Evolutionary conservation across 2,888 invertebrate genomes (phyloP).

Genomic region (Dryocosmus kuriphilus): DNA sequence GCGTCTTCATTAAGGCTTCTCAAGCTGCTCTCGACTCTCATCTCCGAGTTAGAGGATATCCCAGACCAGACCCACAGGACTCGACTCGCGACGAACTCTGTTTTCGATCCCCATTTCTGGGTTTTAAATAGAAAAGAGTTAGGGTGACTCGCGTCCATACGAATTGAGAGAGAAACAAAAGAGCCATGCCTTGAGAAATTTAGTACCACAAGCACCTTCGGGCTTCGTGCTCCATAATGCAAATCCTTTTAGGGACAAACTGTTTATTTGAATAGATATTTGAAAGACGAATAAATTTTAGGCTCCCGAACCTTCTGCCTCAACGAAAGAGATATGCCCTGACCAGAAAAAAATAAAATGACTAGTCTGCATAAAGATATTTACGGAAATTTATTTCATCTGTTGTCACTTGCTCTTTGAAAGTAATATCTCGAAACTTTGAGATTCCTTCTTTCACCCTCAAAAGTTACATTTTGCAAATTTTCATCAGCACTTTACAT

Average conservation of each 20-base stretch:
- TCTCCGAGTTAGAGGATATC: neutral
- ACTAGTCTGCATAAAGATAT: slow-evolving; percentile 5
- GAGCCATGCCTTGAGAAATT: slow-evolving; percentile 39
- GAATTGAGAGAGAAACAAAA: slow-evolving; percentile 38
- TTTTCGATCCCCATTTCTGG: slow-evolving; percentile 3
- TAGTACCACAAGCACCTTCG: slow-evolving; percentile 36
- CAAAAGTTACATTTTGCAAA: too few relatives aligned
- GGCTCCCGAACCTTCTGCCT: neutral
- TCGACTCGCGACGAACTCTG: slow-evolving; percentile 15
- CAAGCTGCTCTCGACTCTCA: slow-evolving; percentile 40
- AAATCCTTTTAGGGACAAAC: slow-evolving; percentile 37
- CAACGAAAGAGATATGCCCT: slow-evolving; percentile 32
- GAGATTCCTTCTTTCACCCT: neutral
- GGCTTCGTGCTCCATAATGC: slow-evolving; percentile 40
- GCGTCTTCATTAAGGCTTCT: slow-evolving; percentile 59
- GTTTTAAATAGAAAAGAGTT: slow-evolving; percentile 21
- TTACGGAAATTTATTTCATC: neutral
- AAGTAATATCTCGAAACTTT: neutral
- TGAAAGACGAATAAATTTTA: slow-evolving; percentile 39
- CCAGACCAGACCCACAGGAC: slow-evolving; percentile 20
- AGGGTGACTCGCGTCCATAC: slow-evolving; percentile 11
- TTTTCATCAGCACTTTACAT: too few relatives aligned
- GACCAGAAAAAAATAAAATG: slow-evolving; percentile 17
- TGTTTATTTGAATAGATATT: slow-evolving; percentile 41
- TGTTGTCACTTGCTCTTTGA: neutral